Percentiles rank a stretch among this genome's conserved stretches.
Evolutionary conservation across 2,113 vertebrate genomes (phyloP).

Genomic region (Hassar affinis): DNA sequence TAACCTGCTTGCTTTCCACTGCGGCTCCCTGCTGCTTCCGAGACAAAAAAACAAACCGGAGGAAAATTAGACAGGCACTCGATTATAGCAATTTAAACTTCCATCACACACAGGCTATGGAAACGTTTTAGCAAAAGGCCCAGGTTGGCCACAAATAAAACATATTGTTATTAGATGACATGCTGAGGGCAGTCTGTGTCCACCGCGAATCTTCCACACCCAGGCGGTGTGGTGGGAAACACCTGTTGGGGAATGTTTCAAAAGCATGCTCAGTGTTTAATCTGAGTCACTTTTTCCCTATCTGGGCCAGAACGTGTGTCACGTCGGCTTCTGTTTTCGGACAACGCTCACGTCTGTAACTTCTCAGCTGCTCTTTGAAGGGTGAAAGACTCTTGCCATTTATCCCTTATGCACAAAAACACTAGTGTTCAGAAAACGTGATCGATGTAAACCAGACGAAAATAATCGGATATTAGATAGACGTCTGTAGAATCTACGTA

Average conservation of each 20-base stretch:
- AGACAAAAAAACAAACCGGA: constrained; percentile 19
- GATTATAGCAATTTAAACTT: constrained; percentile 35
- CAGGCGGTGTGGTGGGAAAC: constrained; percentile 38
- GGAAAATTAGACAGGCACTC: constrained; percentile 28
- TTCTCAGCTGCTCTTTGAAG: not conserved
- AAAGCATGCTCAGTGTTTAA: not conserved
- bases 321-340: not conserved
- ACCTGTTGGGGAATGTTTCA: constrained; percentile 31
- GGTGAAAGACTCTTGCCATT: not conserved
- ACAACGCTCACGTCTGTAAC: not conserved
- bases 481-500: not conserved
- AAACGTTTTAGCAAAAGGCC: not conserved
- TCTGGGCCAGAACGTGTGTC: constrained; percentile 7
- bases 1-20: constrained; percentile 41
- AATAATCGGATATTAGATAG: not conserved
- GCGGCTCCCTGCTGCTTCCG: constrained; percentile 39
- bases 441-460: not conserved
- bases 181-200: constrained; percentile 11
- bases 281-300: constrained; percentile 31
- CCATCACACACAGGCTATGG: constrained; percentile 11
- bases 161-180: constrained; percentile 25
- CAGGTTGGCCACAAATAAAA: constrained; percentile 21
- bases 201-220: not conserved
- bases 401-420: not conserved
- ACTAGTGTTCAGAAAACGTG: not conserved